Conservation (phyloP, 2,113 vertebrate species). For the Xenus cinereus region DNA sequence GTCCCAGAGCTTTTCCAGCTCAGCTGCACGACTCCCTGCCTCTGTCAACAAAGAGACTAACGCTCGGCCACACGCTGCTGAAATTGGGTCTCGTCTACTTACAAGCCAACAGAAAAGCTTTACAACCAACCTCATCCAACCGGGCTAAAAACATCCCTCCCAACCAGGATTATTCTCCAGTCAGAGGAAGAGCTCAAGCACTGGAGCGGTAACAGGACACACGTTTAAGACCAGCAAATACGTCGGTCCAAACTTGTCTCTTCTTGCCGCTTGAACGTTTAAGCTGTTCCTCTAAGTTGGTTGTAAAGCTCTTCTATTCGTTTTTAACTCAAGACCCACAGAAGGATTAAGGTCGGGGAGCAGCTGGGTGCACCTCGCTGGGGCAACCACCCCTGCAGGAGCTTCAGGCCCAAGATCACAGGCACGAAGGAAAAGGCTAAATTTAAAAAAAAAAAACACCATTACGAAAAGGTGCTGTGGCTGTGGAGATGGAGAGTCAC, state of each 20-base stretch:
- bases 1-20: background rate
- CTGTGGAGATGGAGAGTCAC: accelerated
- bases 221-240: background rate
- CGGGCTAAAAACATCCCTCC: background rate
- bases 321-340: background rate
- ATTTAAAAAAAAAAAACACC: background rate
- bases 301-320: background rate
- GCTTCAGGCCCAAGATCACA: background rate
- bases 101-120: background rate
- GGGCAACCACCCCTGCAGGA: background rate
- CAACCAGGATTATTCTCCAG: background rate
- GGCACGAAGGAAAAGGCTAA: background rate
- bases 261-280: background rate
- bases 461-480: accelerated
- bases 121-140: background rate
- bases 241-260: background rate
- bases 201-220: background rate
- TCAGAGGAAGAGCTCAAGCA: background rate
- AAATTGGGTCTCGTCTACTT: background rate
- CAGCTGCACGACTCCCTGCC: background rate
- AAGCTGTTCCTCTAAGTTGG: background rate
- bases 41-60: background rate
- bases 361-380: background rate
- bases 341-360: background rate
- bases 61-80: accelerated